These are phyloP conservation scores for Drosophila fulvimacula DNA, from an alignment of 2,888 invertebrate genomes.

Conservation along the genomic window DNA sequence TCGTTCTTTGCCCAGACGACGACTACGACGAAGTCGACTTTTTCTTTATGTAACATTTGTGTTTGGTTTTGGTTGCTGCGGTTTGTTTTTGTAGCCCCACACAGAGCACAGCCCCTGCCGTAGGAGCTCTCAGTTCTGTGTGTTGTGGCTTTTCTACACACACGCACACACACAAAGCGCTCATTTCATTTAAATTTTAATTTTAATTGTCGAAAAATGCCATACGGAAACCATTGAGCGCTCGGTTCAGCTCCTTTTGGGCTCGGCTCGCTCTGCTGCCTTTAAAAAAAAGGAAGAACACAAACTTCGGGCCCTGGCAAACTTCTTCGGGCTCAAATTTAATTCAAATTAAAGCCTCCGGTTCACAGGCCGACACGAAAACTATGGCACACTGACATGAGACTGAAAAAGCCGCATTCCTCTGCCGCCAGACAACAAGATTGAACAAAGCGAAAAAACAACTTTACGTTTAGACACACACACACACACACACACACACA, in stretches of 20 bases:
- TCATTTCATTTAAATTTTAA: constrained; percentile 76
- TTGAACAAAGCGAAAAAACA: constrained; percentile 51
- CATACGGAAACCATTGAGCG: constrained; percentile 63
- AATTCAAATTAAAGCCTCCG: constrained; percentile 66
- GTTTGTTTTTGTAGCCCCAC: constrained; percentile 65
- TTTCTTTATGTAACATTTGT: constrained; percentile 79
- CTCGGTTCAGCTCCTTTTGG: constrained; percentile 49
- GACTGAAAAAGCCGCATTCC: constrained; percentile 57
- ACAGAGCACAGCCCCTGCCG: background rate
- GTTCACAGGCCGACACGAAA: constrained; percentile 33
- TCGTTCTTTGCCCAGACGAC: constrained; percentile 64
- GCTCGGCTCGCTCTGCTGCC: constrained; percentile 50
- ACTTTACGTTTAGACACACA: constrained; percentile 20
- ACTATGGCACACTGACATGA: constrained; percentile 60
- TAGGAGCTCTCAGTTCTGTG: constrained; percentile 19
- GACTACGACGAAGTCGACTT: constrained; percentile 68
- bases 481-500: background rate
- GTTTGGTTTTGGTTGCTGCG: constrained; percentile 77
- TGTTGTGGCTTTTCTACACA: constrained; percentile 72
- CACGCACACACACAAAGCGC: constrained; percentile 31
- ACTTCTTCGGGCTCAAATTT: constrained; percentile 55
- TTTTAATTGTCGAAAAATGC: constrained; percentile 81
- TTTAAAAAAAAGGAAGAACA: constrained; percentile 30
- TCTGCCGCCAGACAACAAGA: constrained; percentile 54
- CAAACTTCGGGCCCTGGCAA: constrained; percentile 25